Conservation (phyloP, 2,888 invertebrate species). For the Cephus pulcher region DNA sequence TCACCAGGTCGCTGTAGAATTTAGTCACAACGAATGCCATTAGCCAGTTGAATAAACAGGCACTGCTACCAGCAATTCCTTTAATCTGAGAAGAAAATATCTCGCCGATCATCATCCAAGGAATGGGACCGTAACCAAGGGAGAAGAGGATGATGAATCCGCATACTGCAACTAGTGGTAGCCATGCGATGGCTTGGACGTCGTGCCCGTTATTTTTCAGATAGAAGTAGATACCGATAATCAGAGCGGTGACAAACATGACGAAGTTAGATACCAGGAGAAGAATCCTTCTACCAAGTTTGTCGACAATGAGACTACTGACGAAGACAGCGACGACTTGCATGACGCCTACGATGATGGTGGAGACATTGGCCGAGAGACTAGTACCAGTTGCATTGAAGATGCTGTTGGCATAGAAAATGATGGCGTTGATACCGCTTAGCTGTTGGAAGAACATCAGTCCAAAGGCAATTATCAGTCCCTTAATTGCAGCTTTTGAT, state of each 20-base stretch:
- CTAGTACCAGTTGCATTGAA: slow-evolving; percentile 75
- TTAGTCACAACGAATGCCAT: slow-evolving; percentile 85
- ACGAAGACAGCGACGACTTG: slow-evolving; percentile 82
- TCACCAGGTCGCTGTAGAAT: slow-evolving; percentile 73
- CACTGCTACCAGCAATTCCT: slow-evolving; percentile 80
- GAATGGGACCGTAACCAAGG: slow-evolving; percentile 88
- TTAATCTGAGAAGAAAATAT: slow-evolving; percentile 84
- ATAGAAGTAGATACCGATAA: slow-evolving; percentile 80
- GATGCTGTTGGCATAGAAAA: slow-evolving; percentile 82
- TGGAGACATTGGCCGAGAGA: slow-evolving; percentile 71
- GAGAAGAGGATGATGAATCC: slow-evolving; percentile 85
- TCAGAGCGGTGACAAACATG: slow-evolving; percentile 77
- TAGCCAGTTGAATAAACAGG: slow-evolving; percentile 86
- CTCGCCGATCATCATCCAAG: slow-evolving; percentile 88
- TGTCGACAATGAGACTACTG: slow-evolving; percentile 84
- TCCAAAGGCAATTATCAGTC: slow-evolving; percentile 78
- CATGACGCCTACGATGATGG: slow-evolving; percentile 86
- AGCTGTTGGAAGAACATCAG: slow-evolving; percentile 93
- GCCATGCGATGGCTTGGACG: slow-evolving; percentile 74
- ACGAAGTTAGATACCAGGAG: slow-evolving; percentile 77
- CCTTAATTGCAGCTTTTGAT: slow-evolving; percentile 75
- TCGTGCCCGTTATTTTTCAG: slow-evolving; percentile 53
- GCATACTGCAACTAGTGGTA: slow-evolving; percentile 81
- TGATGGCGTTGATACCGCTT: slow-evolving; percentile 85
- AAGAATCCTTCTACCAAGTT: slow-evolving; percentile 81